Conservation (phyloP, 2,888 invertebrate genomes). For the Uloborus plumipes region DNA sequence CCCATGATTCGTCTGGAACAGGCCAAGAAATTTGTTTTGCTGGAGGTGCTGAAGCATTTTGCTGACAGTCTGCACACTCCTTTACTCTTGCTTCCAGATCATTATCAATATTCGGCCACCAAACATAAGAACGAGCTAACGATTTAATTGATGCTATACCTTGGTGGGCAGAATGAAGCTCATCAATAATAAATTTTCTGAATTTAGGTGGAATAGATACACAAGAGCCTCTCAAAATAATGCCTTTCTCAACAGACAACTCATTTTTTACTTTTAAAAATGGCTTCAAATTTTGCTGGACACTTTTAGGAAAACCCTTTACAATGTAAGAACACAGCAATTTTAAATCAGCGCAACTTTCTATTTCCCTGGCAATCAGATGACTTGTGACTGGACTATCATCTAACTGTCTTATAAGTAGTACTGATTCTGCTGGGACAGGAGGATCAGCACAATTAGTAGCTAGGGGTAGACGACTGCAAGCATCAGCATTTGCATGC, state of each 20-base stretch:
- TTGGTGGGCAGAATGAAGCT: constrained; percentile 68
- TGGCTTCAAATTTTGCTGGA: neutral
- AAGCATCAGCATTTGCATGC: constrained; percentile 69
- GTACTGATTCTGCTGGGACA: constrained; percentile 10
- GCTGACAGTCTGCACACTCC: neutral
- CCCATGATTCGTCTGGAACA: constrained; percentile 68
- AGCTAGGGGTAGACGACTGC: constrained; percentile 67
- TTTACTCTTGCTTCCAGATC: constrained; percentile 63
- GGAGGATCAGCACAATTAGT: neutral
- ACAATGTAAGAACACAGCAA: constrained; percentile 3
- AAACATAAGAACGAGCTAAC: constrained; percentile 68
- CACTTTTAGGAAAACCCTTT: constrained; percentile 7
- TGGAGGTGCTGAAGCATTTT: constrained; percentile 15
- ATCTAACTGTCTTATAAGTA: constrained; percentile 13
- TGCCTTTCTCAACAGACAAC: constrained; percentile 65
- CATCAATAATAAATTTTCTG: constrained; percentile 63
- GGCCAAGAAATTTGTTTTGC: constrained; percentile 15
- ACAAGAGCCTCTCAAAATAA: constrained; percentile 66
- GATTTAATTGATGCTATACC: constrained; percentile 68
- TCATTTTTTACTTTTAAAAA: constrained; percentile 11
- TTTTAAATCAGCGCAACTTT: neutral
- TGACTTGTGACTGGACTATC: constrained; percentile 1
- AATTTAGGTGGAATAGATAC: constrained; percentile 67
- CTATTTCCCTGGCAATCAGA: constrained; percentile 9
- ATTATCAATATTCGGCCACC: constrained; percentile 68